A percentile compares a stretch with the other conserved stretches of the same genome.
Evolutionary conservation across 92 coral and sea anemone species (phyloP).

Genomic region (Umimayanthus kanabou): DNA sequence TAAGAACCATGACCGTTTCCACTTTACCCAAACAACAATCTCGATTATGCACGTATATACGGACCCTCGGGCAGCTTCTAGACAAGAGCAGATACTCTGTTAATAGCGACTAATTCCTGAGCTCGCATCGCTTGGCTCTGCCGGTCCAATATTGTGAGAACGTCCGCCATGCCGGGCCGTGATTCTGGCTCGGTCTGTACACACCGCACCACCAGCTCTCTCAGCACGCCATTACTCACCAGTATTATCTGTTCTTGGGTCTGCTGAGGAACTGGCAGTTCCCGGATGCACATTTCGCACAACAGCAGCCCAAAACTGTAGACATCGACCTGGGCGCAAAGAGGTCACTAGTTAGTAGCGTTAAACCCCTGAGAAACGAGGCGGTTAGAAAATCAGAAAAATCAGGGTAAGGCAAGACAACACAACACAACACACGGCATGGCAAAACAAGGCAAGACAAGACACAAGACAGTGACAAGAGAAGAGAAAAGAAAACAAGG

Average conservation of each 20-base stretch:
- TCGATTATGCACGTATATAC: too few relatives aligned
- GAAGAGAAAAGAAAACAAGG: too few relatives aligned
- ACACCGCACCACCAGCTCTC: constrained; percentile 89
- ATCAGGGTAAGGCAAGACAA: neutral
- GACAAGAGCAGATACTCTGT: constrained; percentile 72
- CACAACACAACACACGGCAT: neutral
- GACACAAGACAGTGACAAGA: too few relatives aligned
- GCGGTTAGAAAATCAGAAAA: too few relatives aligned
- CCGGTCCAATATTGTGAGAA: constrained; percentile 66
- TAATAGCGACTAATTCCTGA: constrained; percentile 68
- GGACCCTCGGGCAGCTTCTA: constrained; percentile 18
- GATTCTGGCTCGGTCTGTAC: constrained; percentile 72
- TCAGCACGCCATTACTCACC: constrained; percentile 85
- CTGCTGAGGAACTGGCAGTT: constrained; percentile 92
- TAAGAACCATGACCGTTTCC: too few relatives aligned
- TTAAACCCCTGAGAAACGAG: neutral
- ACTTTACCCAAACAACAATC: too few relatives aligned
- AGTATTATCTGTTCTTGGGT: constrained; percentile 80
- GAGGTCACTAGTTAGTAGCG: neutral
- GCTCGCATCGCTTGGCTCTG: constrained; percentile 56
- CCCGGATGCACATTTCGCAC: constrained; percentile 94
- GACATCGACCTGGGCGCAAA: constrained; percentile 75
- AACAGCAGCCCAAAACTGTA: constrained; percentile 91
- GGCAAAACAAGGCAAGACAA: too few relatives aligned
- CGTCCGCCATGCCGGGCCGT: constrained; percentile 79